Evolutionary conservation across 2,797 vertebrate species (phyloP).

Genomic region (Catamblyrhynchus diadema): DNA sequence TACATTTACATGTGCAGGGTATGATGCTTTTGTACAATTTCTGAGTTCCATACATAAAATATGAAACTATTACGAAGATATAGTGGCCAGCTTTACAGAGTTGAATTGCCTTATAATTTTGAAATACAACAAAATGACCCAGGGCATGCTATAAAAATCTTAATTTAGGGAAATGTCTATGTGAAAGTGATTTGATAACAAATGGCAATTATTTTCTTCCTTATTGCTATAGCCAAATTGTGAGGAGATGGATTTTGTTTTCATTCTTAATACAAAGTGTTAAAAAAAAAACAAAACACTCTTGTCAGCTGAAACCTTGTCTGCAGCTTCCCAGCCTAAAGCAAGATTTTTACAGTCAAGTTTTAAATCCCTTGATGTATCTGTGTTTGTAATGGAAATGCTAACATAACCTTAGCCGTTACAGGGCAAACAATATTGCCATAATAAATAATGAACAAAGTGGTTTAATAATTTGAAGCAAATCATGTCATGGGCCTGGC

Average conservation of each 20-base stretch:
- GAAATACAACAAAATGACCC: slow-evolving; percentile 44
- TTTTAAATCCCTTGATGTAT: slow-evolving; percentile 46
- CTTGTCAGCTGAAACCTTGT: slow-evolving; percentile 10
- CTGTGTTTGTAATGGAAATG: slow-evolving; percentile 40
- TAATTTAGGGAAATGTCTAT: slow-evolving; percentile 26
- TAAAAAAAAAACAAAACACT: background rate
- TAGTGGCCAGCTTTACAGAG: background rate
- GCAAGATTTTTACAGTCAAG: slow-evolving; percentile 22
- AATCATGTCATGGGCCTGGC: slow-evolving; percentile 4
- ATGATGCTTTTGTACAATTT: background rate
- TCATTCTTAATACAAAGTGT: background rate
- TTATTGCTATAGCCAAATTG: background rate
- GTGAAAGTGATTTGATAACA: slow-evolving; percentile 2
- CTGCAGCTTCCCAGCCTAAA: slow-evolving; percentile 32
- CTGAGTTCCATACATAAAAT: slow-evolving; percentile 33
- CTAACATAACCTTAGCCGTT: slow-evolving; percentile 31
- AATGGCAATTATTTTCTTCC: slow-evolving; percentile 23
- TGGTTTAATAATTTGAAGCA: slow-evolving; percentile 44
- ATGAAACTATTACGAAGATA: background rate
- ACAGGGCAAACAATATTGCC: slow-evolving; percentile 29
- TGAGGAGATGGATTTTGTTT: slow-evolving; percentile 22
- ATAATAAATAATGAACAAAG: slow-evolving; percentile 60
- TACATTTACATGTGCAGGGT: background rate
- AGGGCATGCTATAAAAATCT: slow-evolving; percentile 23
- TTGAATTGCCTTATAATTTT: slow-evolving; percentile 42